Conservation (phyloP, 2,113 vertebrate species). For the Chunga burmeisteri region DNA sequence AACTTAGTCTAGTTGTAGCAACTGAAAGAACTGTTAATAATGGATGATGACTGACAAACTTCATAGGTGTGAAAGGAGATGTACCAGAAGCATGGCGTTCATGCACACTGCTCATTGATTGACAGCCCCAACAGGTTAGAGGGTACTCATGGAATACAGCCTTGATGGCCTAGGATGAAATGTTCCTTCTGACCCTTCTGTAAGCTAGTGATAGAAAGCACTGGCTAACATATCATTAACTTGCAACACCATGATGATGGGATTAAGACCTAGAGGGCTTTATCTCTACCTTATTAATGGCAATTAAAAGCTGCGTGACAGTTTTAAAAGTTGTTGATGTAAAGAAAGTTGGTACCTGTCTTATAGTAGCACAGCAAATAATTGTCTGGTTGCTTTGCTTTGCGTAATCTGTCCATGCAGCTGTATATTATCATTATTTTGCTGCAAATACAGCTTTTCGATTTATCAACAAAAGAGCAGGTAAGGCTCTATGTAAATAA, state of each 20-base stretch:
- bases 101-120: slow-evolving; percentile 25
- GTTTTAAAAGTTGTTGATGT: slow-evolving; percentile 63
- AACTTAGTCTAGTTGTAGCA: not conserved
- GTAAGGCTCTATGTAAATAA: slow-evolving; percentile 66
- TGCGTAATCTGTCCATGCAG: slow-evolving; percentile 51
- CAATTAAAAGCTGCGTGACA: slow-evolving; percentile 66
- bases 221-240: slow-evolving; percentile 68
- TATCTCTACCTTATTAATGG: slow-evolving; percentile 67
- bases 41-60: slow-evolving; percentile 46
- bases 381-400: slow-evolving; percentile 53
- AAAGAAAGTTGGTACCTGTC: slow-evolving; percentile 54
- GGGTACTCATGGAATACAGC: slow-evolving; percentile 50
- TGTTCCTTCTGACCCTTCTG: slow-evolving; percentile 56
- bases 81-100: not conserved
- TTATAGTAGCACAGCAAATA: slow-evolving; percentile 40
- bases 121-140: slow-evolving; percentile 40
- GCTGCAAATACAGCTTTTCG: slow-evolving; percentile 62
- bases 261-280: slow-evolving; percentile 65
- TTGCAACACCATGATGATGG: slow-evolving; percentile 43
- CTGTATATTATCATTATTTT: slow-evolving; percentile 66
- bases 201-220: slow-evolving; percentile 38
- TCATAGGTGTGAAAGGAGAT: slow-evolving; percentile 41
- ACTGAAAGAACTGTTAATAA: slow-evolving; percentile 36
- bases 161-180: slow-evolving; percentile 51
- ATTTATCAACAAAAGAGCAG: slow-evolving; percentile 67